Conservation (phyloP, 2,888 invertebrate genomes). For the Helicoverpa assulta region DNA sequence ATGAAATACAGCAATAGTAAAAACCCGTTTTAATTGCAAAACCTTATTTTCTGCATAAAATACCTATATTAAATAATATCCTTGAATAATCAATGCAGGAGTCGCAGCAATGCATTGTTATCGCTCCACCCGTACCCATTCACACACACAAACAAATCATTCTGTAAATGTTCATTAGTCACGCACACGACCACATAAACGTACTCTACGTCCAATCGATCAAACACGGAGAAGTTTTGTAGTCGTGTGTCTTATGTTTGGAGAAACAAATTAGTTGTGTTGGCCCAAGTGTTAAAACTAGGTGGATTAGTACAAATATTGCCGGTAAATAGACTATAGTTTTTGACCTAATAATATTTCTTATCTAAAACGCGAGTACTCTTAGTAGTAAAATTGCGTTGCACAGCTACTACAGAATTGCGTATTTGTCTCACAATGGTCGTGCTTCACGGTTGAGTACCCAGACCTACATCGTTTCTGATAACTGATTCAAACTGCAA, state of each 20-base stretch:
- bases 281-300: slow-evolving; percentile 45
- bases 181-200: slow-evolving; percentile 41
- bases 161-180: slow-evolving; percentile 41
- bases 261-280: slow-evolving; percentile 33
- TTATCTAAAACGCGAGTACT: not conserved
- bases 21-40: not conserved
- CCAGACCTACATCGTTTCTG: slow-evolving; percentile 15
- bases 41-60: not conserved
- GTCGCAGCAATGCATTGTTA: slow-evolving; percentile 32
- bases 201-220: slow-evolving; percentile 42
- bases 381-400: not conserved
- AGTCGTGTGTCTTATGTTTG: slow-evolving; percentile 41
- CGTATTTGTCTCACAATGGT: slow-evolving; percentile 29
- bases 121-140: slow-evolving; percentile 34
- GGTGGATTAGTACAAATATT: slow-evolving; percentile 18
- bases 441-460: slow-evolving; percentile 39
- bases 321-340: not conserved
- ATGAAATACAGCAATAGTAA: no score
- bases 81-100: slow-evolving; percentile 17
- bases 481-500: slow-evolving; percentile 37
- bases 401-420: slow-evolving; percentile 17
- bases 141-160: slow-evolving; percentile 34
- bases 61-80: slow-evolving; percentile 5
- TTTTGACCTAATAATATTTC: not conserved
- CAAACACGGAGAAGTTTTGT: slow-evolving; percentile 22